Base-by-base conservation (phyloP, 1,140 invertebrate species). In the Camponotus floridanus region DNA sequence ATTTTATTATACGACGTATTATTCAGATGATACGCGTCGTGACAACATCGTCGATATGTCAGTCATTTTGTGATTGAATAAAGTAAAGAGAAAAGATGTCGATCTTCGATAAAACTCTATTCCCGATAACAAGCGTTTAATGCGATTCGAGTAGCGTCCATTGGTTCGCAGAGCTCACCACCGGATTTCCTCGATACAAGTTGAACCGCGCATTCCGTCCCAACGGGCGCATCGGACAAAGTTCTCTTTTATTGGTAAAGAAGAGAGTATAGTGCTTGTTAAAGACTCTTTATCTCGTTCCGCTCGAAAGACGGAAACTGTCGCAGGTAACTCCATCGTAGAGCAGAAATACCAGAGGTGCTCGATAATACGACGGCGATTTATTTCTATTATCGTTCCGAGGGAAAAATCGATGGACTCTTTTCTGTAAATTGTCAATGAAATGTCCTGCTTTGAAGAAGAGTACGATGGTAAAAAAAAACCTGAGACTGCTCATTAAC, bases 251-350 rank as follows among this genome's bases (percentile, higher is more conserved):
- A 90, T 88, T 85, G 90, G 59, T n/a, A 51, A 55, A 85, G 84
- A 67, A 83, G 65, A 86, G 86, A 86, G 87, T 87, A 86, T 86
- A 91, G 90, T 85, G 90, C 84, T 90, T 86, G 90, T 91, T 91
- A 91, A 90, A 91, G 88, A 76, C 88, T 87, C 84, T 91, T 90
- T 91, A 90, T 91, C 86, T 87, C 85, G 84, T 71, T 45, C 57
- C 68, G 33, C 73, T 83, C 80, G 74, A 88, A 70, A 81, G 83
- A 91, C 87, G 84, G 68, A 85, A 51, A 88, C 88, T 90, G 73
- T 86, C 79, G 74, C 21, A 36, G 70, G 68, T 87, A 87, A 88
- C 87, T 85, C 36, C 18, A 36, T 9, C 87, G 78, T 76, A 71
- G 74, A 80, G 87, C 48, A 18, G 84, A 85, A 85, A 65, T 57